Base-by-base conservation (phyloP, 2,113 vertebrate species). In the Poeciliopsis retropinna region DNA sequence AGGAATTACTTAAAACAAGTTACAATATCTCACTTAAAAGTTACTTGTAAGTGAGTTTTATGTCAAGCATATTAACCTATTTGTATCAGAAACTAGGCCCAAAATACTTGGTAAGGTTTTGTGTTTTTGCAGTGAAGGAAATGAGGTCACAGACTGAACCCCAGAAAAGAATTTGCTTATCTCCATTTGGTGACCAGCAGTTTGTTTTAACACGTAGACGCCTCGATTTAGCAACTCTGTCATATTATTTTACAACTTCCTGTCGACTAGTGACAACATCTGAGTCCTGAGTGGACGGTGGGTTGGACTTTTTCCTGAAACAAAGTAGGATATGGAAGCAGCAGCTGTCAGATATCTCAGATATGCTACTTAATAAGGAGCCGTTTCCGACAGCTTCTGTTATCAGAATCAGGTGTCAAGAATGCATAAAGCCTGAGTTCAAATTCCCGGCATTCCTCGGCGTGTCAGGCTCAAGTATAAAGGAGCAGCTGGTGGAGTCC, bases 361-460 rank as follows among this genome's bases (percentile, higher is more conserved):
- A 79, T 76, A 81, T 87, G 80, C 75, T 41, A 54, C 94, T 95
- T 94, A 92, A 94, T 94, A 94, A 91, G 94, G 94, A 93, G 76
- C 73, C 37, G 80, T 90, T 94, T 95, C 94, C 88, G 88, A 91
- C 92, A 87, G 93, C 86, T 76, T 67, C 60, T 67, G 80, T 89
- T 93, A 95, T 95, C 94, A 91, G 80, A 81, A 82, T 61, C 83
- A 95, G 92, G 95, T 95, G 95, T 95, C 87, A 82, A 90, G 93
- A 91, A 94, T 94, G 93, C 73, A 62, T 69, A 57, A 29, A 22
- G 72, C 62, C 72, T 65, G 44, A 73, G 64, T 68, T 78, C 62
- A 80, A 83, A 92, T 94, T 95, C 94, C 89, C 86, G 80, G 79
- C 92, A 94, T 94, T 79, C 71, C 85, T 76, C 22, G 39, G 39